These are phyloP conservation scores for Dasyornis broadbenti DNA, from an alignment of 2,113 vertebrate species.

Conservation along the genomic window DNA sequence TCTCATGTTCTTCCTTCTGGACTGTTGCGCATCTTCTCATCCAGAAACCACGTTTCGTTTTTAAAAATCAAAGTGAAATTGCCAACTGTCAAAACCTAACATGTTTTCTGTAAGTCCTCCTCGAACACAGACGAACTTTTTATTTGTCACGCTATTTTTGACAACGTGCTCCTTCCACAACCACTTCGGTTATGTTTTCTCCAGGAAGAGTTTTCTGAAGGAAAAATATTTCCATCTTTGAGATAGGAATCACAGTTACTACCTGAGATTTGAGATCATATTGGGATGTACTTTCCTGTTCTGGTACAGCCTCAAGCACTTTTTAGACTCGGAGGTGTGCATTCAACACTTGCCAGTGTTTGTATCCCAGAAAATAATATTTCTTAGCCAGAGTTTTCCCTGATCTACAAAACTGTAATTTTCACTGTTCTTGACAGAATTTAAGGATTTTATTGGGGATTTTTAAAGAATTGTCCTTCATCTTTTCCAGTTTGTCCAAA, in stretches of 20 bases:
- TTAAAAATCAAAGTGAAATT: background rate
- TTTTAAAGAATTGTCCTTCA: background rate
- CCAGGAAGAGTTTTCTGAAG: background rate
- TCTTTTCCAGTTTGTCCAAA: background rate
- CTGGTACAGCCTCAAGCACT: background rate
- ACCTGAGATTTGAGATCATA: background rate
- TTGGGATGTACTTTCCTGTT: background rate
- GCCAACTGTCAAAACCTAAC: background rate
- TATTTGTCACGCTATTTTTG: background rate
- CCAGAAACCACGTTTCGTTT: background rate
- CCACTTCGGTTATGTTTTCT: background rate
- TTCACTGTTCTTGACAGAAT: background rate
- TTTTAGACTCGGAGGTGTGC: rapidly evolving
- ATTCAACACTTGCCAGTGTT: background rate
- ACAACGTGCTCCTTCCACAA: background rate
- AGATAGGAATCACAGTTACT: background rate
- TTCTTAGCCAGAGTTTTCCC: background rate
- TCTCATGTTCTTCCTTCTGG: background rate
- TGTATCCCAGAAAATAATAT: background rate
- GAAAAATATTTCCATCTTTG: background rate
- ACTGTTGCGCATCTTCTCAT: background rate
- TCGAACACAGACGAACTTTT: background rate
- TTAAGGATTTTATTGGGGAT: background rate
- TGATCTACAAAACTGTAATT: background rate
- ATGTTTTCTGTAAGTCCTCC: background rate